Conservation (phyloP, 2,113 vertebrate species). For the Falco punctatus region DNA sequence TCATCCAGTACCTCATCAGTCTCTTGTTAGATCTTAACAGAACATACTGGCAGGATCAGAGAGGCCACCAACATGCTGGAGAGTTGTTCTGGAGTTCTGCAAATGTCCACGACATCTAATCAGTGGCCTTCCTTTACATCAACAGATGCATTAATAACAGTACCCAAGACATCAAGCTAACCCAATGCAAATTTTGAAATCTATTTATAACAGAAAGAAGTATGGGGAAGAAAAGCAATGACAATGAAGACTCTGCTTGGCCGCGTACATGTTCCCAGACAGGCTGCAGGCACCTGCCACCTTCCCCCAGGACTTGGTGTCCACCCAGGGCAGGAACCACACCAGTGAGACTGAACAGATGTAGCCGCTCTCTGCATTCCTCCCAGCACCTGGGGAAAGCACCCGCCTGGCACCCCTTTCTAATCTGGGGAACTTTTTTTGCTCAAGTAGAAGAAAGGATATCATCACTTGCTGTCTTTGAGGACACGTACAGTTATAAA, state of each 20-base stretch:
- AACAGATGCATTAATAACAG: not conserved
- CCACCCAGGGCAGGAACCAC: not conserved
- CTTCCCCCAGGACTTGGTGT: accelerated
- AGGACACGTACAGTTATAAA: not conserved
- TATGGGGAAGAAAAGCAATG: not conserved
- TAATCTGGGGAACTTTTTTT: not conserved
- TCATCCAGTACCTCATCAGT: not conserved
- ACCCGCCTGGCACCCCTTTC: not conserved
- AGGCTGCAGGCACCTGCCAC: not conserved
- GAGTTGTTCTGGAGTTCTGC: not conserved
- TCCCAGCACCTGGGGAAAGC: not conserved
- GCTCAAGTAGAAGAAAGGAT: not conserved
- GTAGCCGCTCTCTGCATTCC: not conserved
- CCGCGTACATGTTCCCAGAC: accelerated
- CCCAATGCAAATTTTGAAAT: not conserved
- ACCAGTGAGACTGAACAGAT: not conserved
- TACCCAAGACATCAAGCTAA: not conserved
- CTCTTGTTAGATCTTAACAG: not conserved
- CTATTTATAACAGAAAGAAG: not conserved
- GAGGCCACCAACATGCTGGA: not conserved
- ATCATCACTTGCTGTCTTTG: not conserved
- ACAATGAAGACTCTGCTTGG: not conserved
- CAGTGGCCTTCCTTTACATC: not conserved
- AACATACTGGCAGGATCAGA: not conserved
- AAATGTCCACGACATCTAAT: not conserved